phyloP scores from a whole-genome alignment of 2,888 invertebrate species.

The Cryptops parisi region DNA sequence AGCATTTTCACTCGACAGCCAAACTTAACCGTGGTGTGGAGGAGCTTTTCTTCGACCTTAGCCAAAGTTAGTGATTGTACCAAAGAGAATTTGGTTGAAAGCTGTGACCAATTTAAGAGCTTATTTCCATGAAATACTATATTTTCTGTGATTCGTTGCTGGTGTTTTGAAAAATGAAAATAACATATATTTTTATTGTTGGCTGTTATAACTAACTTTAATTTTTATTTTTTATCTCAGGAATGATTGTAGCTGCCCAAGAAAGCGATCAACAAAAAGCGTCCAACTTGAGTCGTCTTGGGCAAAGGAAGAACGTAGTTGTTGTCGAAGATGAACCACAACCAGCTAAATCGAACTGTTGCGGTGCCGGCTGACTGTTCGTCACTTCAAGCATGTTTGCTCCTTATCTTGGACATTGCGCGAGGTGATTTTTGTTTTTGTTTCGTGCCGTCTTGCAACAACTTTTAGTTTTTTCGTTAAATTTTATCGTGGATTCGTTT shows the following conservation, averaged over 20 bases:
- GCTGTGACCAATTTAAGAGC: neutral
- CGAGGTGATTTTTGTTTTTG: too few species aligned
- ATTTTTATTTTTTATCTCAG: slow-evolving; percentile 22
- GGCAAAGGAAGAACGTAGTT: slow-evolving; percentile 20
- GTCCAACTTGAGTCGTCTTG: slow-evolving; percentile 18
- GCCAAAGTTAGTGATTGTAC: slow-evolving; percentile 41
- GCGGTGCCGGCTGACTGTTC: slow-evolving; percentile 20
- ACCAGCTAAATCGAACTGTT: slow-evolving; percentile 23
- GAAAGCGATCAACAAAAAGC: slow-evolving; percentile 26
- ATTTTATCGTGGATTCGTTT: too few species aligned
- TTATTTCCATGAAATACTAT: neutral
- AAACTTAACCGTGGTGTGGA: slow-evolving; percentile 83
- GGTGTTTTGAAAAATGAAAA: too few species aligned
- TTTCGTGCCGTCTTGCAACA: too few species aligned
- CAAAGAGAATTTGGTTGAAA: too few species aligned
- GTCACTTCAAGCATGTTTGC: too few species aligned
- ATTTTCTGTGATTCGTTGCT: too few species aligned
- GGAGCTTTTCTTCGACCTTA: slow-evolving; percentile 73
- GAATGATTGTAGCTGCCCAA: slow-evolving; percentile 45
- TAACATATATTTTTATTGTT: too few species aligned
- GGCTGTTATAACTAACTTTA: neutral
- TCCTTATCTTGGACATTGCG: too few species aligned
- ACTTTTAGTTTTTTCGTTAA: too few species aligned
- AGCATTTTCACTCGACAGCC: slow-evolving; percentile 85
- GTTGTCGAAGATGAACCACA: slow-evolving; percentile 25